Evolutionary conservation across 2,797 vertebrate species (phyloP).

Genomic region (Choloepus didactylus): DNA sequence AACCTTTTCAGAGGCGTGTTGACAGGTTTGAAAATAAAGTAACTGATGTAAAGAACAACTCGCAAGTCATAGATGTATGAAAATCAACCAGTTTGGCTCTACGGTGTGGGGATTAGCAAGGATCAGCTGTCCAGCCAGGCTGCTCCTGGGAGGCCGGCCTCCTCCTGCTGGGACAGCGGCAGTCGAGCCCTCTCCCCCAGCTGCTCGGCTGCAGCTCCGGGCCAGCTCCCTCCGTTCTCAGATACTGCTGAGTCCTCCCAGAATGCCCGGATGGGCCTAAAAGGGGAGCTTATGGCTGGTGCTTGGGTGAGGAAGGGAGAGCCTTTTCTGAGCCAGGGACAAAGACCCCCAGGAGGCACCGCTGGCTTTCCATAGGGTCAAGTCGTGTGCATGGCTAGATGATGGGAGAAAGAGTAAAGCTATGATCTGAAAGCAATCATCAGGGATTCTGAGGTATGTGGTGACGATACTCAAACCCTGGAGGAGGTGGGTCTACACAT

Average conservation of each 20-base stretch:
- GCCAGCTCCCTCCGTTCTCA: not conserved
- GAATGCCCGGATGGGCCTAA: not conserved
- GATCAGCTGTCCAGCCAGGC: conserved; percentile 20
- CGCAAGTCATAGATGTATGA: conserved; percentile 70
- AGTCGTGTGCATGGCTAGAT: not conserved
- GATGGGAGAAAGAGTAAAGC: not conserved
- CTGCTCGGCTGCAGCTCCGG: not conserved
- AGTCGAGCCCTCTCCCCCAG: conserved; percentile 1
- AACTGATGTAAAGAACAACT: conserved; percentile 83
- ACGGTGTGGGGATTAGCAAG: conserved; percentile 80
- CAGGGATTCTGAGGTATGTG: not conserved
- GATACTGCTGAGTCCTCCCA: fast-evolving
- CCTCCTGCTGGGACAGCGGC: conserved; percentile 24
- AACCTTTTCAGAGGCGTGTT: conserved; percentile 87
- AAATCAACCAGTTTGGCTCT: conserved; percentile 79
- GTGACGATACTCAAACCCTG: fast-evolving
- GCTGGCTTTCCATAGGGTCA: not conserved
- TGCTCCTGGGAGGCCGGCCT: not conserved
- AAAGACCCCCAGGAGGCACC: not conserved
- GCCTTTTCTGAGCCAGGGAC: not conserved
- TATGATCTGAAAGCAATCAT: not conserved
- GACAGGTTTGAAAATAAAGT: conserved; percentile 89
- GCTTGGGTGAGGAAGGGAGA: not conserved
- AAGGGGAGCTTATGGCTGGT: not conserved
- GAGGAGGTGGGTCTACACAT: fast-evolving